phyloP scores from a whole-genome alignment of 2,113 vertebrate genomes.

The Corythornis vintsioides region DNA sequence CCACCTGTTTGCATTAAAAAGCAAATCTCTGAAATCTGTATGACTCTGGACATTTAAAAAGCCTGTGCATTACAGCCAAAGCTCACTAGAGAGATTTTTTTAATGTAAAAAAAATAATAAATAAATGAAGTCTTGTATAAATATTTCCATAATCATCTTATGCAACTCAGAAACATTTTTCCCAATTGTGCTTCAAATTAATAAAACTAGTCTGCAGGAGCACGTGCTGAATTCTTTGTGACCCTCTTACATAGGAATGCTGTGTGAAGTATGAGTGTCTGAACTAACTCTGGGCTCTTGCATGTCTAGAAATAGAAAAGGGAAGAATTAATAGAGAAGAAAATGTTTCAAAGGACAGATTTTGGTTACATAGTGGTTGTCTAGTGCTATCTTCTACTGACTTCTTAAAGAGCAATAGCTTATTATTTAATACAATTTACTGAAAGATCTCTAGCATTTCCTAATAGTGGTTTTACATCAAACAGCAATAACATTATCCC shows the following conservation, averaged over 20 bases:
- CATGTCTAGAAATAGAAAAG: slow-evolving; percentile 7
- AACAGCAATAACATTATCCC: background rate
- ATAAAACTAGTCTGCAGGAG: background rate
- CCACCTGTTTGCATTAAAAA: background rate
- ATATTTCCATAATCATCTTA: slow-evolving; percentile 18
- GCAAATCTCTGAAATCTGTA: background rate
- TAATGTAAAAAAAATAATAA: slow-evolving; percentile 31
- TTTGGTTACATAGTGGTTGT: background rate
- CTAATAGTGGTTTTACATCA: background rate
- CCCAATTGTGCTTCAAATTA: background rate
- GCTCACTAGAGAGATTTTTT: background rate
- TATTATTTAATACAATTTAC: background rate
- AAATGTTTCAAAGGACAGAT: background rate
- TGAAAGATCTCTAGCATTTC: background rate
- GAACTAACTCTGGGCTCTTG: background rate
- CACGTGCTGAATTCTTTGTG: background rate
- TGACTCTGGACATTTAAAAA: background rate
- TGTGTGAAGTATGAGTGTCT: background rate
- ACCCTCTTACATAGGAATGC: background rate
- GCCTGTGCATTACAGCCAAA: background rate
- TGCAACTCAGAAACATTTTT: background rate
- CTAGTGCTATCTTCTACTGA: background rate
- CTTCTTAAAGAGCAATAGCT: background rate
- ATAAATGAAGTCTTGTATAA: background rate
- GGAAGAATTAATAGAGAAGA: background rate